phyloP scores from a whole-genome alignment of 2,113 vertebrate species.

The Ammodramus savannarum region DNA sequence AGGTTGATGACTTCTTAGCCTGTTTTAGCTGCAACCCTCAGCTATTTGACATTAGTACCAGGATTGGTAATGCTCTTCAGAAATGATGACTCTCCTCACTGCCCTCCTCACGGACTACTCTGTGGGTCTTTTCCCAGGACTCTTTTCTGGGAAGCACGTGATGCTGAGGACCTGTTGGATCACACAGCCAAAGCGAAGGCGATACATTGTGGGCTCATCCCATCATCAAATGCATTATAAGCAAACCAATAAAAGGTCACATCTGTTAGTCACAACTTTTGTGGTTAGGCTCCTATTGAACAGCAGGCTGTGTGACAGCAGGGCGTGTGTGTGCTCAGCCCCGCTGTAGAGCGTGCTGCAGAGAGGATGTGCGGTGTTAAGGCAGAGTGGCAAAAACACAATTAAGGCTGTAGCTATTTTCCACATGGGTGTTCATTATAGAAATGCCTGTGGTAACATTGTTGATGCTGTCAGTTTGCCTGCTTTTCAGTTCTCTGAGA shows the following conservation, averaged over 20 bases:
- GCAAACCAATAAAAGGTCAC: slow-evolving; percentile 20
- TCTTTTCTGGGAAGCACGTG: background rate
- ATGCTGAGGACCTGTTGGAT: background rate
- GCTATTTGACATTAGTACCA: background rate
- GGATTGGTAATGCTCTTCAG: background rate
- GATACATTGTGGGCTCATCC: background rate
- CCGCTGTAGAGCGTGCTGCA: background rate
- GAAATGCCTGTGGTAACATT: background rate
- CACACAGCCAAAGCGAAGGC: background rate
- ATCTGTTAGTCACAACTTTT: slow-evolving; percentile 8
- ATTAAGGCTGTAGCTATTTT: background rate
- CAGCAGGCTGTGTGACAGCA: background rate
- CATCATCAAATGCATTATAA: background rate
- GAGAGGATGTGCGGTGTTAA: background rate
- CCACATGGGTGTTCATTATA: background rate
- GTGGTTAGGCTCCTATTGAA: slow-evolving; percentile 22
- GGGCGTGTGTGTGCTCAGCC: background rate
- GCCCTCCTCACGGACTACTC: background rate
- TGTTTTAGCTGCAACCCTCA: background rate
- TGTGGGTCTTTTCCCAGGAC: background rate
- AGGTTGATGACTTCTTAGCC: background rate
- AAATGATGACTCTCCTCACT: background rate
- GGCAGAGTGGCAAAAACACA: background rate
- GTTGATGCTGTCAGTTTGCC: background rate
- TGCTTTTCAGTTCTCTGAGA: background rate